phyloP scores from a whole-genome alignment of 2,888 invertebrate genomes.

The Hydriomena furcata region DNA sequence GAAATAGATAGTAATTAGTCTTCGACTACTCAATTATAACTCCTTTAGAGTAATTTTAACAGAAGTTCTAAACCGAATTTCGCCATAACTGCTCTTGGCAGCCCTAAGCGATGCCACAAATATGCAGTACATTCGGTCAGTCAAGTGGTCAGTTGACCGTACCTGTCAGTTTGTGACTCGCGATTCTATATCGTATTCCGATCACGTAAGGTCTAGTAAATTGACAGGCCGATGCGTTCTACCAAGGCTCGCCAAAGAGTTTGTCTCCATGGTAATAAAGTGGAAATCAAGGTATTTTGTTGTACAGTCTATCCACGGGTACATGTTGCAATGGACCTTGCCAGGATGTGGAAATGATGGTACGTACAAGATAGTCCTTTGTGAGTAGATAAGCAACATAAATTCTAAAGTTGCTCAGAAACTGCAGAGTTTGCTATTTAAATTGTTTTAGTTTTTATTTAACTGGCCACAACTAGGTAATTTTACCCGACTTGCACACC shows the following conservation, averaged over 20 bases:
- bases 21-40: too few species aligned
- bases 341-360: conserved; percentile 37
- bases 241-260: conserved; percentile 18
- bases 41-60: background rate
- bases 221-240: conserved; percentile 18
- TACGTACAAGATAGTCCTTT: conserved; percentile 31
- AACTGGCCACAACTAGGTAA: too few species aligned
- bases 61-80: conserved; percentile 10
- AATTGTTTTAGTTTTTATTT: too few species aligned
- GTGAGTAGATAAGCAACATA: conserved; percentile 1
- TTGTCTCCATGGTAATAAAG: conserved; percentile 23
- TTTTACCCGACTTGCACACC: too few species aligned
- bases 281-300: conserved; percentile 22
- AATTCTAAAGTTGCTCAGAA: conserved; percentile 2
- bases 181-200: conserved; percentile 21
- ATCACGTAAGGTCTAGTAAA: conserved; percentile 18
- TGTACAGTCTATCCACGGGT: conserved; percentile 24
- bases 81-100: conserved; percentile 23
- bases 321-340: conserved; percentile 36
- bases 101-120: conserved; percentile 32
- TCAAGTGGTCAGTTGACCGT: conserved; percentile 31
- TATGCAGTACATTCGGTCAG: conserved; percentile 30
- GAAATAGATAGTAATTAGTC: too few species aligned
- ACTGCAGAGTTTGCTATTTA: too few species aligned
- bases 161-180: conserved; percentile 21